These are phyloP conservation scores for Tichodroma muraria DNA, from an alignment of 2,113 vertebrate species.

Conservation along the genomic window DNA sequence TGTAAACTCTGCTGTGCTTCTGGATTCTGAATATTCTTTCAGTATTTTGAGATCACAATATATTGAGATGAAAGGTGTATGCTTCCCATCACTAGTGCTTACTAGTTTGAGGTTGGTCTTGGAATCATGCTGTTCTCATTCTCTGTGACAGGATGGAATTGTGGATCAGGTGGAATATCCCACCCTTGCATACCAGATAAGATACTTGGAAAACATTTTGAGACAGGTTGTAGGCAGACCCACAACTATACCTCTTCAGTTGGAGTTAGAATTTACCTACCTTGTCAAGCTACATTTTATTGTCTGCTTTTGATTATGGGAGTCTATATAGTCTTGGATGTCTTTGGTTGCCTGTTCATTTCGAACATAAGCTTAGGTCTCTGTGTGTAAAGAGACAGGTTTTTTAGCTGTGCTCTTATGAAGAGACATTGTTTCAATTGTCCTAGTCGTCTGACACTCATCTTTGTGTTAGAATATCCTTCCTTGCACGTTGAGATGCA, in stretches of 20 bases:
- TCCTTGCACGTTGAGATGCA: not conserved
- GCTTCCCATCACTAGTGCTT: not conserved
- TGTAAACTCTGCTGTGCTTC: not conserved
- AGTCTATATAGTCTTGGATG: not conserved
- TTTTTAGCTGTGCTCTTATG: not conserved
- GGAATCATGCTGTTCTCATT: not conserved
- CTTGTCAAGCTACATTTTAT: not conserved
- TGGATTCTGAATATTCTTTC: not conserved
- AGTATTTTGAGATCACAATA: not conserved
- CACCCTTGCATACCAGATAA: not conserved
- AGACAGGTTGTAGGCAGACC: not conserved
- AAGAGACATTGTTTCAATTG: not conserved
- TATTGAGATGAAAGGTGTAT: not conserved
- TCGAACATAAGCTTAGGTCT: not conserved
- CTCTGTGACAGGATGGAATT: not conserved
- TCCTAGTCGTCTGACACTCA: not conserved
- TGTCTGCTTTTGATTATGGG: not conserved
- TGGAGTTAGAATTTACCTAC: not conserved
- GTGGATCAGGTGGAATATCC: too few relatives aligned
- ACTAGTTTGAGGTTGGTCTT: not conserved
- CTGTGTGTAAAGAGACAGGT: not conserved
- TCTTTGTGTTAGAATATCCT: not conserved
- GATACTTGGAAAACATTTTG: not conserved
- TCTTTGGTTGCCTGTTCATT: not conserved
- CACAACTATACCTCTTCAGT: not conserved